Percentiles rank a stretch among this genome's conserved stretches.
These are phyloP conservation scores for Craniophora ligustri DNA, from an alignment of 2,888 invertebrate genomes.

Conservation along the genomic window DNA sequence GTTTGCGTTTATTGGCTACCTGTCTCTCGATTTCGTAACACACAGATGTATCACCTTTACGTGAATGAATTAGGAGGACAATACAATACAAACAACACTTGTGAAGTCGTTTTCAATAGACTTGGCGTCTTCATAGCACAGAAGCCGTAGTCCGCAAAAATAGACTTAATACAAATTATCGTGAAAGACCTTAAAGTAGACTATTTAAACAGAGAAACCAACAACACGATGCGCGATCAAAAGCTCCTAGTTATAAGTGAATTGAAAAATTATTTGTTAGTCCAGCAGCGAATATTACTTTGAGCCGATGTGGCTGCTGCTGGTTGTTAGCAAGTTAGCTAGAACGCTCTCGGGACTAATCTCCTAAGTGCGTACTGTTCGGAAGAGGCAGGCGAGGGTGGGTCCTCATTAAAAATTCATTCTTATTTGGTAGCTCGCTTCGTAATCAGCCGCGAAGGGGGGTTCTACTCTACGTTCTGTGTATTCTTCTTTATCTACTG, in stretches of 20 bases:
- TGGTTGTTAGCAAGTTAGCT: conserved; percentile 71
- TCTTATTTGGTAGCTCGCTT: conserved; percentile 83
- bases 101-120: neutral
- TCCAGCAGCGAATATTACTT: conserved; percentile 55
- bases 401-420: conserved; percentile 87
- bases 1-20: conserved; percentile 68
- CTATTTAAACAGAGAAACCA: too few species aligned
- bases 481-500: conserved; percentile 75
- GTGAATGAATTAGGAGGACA: conserved; percentile 24
- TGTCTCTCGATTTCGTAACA: conserved; percentile 50
- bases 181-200: too few species aligned
- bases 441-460: conserved; percentile 83
- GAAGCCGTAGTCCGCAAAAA: neutral
- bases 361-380: conserved; percentile 86
- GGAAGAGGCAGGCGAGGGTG: conserved; percentile 60
- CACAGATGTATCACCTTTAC: conserved; percentile 34
- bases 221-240: too few species aligned
- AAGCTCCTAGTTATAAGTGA: conserved; percentile 3
- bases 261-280: conserved; percentile 27
- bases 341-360: conserved; percentile 85
- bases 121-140: neutral
- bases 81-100: neutral
- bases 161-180: neutral
- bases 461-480: conserved; percentile 62
- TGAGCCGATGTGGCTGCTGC: conserved; percentile 61